These are phyloP conservation scores for Sminthopsis crassicaudata DNA, from an alignment of 2,113 vertebrate species.

Conservation along the genomic window DNA sequence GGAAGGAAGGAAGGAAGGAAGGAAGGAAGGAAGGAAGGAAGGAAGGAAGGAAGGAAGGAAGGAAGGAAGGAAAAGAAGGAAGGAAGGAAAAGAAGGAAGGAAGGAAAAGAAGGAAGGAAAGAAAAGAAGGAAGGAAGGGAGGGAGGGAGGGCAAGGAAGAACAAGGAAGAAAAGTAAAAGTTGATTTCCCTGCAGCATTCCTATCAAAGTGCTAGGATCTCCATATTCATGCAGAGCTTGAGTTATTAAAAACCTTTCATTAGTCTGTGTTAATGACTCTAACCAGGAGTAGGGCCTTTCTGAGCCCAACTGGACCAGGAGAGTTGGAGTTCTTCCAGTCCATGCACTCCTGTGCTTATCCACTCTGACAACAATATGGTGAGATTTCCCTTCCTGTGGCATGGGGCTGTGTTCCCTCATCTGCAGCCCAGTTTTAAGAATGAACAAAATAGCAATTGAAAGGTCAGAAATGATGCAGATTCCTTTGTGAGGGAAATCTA, in stretches of 20 bases:
- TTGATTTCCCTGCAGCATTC: conserved; percentile 83
- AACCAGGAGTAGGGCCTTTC: conserved; percentile 81
- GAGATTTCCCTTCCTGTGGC: conserved; percentile 86
- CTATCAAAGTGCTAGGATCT: conserved; percentile 78
- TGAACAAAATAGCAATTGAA: conserved; percentile 84
- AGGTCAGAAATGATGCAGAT: conserved; percentile 82
- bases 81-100: conserved; percentile 33
- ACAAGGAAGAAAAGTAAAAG: not conserved
- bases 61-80: conserved; percentile 44
- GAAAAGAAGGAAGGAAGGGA: conserved; percentile 40
- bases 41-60: conserved; percentile 36
- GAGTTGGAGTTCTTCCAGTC: conserved; percentile 86
- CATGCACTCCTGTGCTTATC: conserved; percentile 87
- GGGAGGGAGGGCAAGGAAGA: too few relatives aligned
- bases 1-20: conserved; percentile 12
- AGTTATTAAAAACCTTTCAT: conserved; percentile 84
- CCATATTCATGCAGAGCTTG: conserved; percentile 85
- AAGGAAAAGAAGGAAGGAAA: not conserved
- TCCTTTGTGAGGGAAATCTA: conserved; percentile 81
- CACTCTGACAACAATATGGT: conserved; percentile 88
- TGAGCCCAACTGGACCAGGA: conserved; percentile 82
- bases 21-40: not conserved
- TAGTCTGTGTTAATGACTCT: conserved; percentile 82
- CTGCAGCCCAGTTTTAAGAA: conserved; percentile 84
- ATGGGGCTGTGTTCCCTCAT: conserved; percentile 80